Evolutionary conservation across 2,113 vertebrate genomes (phyloP), one percentile per base, ranked within the genome.

Genomic region (Ammodytes dubius): DNA sequence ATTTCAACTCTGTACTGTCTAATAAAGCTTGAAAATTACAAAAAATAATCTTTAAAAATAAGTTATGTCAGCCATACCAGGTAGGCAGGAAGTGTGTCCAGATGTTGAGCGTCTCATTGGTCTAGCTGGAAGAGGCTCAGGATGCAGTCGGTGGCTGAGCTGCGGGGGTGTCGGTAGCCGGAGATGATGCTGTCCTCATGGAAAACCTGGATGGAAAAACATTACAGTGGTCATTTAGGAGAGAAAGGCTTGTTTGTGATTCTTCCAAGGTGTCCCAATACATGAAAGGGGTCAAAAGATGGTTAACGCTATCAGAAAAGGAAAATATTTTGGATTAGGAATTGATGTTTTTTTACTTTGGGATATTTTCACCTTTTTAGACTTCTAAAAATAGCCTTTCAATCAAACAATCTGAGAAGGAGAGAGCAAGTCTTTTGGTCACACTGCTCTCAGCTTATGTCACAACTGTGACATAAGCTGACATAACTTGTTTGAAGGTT

Each of bases 91-190:
- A 96, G 79, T 99, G 98, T 0, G 97, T 99, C 98, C 98, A 99
- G 90, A 99, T 97, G 86, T 99, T 99, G 35, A 99, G 91, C 0
- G 98, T 99, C 93, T 99, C 98, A 43, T 99, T 99, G 60, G 96
- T 98, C 94, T n/a, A 98, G 94, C 72, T 97, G 96, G 90, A 99
- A 99, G 82, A 96, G 94, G 75, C 98, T 99, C 84, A 97, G 95
- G 78, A 99, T 61, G n/a, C 98, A 99, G 71, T 96, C 96, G 0
- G 89, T 90, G 52, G 96, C 97, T 0, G 98, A 99, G 82, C 97
- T 98, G 15, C 89, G 71, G 0, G 98, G 97, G 0, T 96, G 96
- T 1, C 98, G 95, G 85, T 99, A 99, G 70, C 98, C 98, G 0
- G 95, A 97, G 68, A 99, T 96, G 86, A 99, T 99, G 86, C 96